These are phyloP conservation scores for Lytechinus variegatus DNA, from an alignment of 35 echinoderm and acorn worm species.

Conservation along the genomic window DNA sequence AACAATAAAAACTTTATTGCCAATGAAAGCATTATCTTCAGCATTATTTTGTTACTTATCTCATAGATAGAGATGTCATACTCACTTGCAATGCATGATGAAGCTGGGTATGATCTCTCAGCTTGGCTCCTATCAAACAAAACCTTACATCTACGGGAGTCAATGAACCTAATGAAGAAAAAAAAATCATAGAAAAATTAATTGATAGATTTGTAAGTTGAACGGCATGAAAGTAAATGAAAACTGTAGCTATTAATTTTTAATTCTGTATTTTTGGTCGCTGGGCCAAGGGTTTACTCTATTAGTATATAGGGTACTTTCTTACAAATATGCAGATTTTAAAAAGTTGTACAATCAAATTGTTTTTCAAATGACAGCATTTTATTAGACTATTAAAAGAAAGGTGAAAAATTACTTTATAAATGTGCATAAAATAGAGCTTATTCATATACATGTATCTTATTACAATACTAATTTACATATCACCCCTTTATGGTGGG, in stretches of 20 bases:
- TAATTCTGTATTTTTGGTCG: background rate
- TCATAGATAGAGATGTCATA: background rate
- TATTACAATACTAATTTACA: no score
- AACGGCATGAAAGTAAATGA: background rate
- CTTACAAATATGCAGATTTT: background rate
- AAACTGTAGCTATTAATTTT: background rate
- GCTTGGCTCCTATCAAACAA: slow-evolving; percentile 60
- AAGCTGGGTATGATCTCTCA: slow-evolving; percentile 52
- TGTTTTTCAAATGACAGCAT: background rate
- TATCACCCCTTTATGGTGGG: no score
- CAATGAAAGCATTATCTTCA: background rate
- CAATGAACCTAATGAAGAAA: background rate
- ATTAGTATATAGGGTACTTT: background rate
- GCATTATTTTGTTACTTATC: background rate
- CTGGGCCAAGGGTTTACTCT: background rate
- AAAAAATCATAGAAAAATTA: background rate
- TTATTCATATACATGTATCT: no score
- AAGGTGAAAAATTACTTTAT: no score
- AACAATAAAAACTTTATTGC: no score
- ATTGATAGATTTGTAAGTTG: background rate
- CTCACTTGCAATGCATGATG: slow-evolving; percentile 63
- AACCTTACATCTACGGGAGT: slow-evolving; percentile 39
- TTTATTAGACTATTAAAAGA: no score
- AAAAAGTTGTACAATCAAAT: background rate
- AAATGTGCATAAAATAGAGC: no score